These are phyloP conservation scores for Heptranchias perlo DNA, from an alignment of 2,113 vertebrate species.

Conservation along the genomic window DNA sequence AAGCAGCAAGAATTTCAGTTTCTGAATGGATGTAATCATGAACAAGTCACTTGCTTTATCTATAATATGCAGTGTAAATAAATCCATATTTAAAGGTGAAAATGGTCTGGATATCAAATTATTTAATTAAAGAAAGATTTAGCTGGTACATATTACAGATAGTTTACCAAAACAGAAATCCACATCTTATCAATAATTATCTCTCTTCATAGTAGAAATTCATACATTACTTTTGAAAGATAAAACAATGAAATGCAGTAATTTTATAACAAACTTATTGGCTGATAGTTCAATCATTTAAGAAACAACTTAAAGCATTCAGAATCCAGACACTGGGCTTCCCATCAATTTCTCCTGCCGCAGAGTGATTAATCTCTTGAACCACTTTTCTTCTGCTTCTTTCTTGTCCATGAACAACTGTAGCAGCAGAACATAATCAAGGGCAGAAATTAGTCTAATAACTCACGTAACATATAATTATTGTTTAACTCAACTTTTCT, in stretches of 20 bases:
- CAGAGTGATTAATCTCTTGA: slow-evolving; percentile 76
- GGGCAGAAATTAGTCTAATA: slow-evolving; percentile 40
- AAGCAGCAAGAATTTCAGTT: slow-evolving; percentile 5
- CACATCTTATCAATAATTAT: not conserved
- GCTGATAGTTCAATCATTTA: not conserved
- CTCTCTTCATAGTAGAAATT: not conserved
- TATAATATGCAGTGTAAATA: not conserved
- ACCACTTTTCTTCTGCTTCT: slow-evolving; percentile 84
- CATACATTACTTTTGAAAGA: not conserved
- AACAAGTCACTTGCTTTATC: not conserved
- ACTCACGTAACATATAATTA: not conserved
- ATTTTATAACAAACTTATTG: not conserved
- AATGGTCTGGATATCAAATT: not conserved
- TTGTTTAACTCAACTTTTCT: not conserved
- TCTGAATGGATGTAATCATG: not conserved
- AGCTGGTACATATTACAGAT: not conserved
- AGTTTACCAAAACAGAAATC: not conserved
- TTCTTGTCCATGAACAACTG: slow-evolving; percentile 88
- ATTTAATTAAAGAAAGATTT: not conserved
- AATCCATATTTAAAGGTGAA: not conserved
- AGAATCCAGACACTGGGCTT: slow-evolving; percentile 75
- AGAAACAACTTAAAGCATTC: not conserved
- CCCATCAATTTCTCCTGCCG: slow-evolving; percentile 91
- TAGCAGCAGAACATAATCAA: slow-evolving; percentile 40
- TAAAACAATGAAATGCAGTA: not conserved